Percentiles rank a stretch among this genome's conserved stretches.
Evolutionary conservation across 2,113 vertebrate genomes (phyloP).

Genomic region (Beaufortia kweichowensis): DNA sequence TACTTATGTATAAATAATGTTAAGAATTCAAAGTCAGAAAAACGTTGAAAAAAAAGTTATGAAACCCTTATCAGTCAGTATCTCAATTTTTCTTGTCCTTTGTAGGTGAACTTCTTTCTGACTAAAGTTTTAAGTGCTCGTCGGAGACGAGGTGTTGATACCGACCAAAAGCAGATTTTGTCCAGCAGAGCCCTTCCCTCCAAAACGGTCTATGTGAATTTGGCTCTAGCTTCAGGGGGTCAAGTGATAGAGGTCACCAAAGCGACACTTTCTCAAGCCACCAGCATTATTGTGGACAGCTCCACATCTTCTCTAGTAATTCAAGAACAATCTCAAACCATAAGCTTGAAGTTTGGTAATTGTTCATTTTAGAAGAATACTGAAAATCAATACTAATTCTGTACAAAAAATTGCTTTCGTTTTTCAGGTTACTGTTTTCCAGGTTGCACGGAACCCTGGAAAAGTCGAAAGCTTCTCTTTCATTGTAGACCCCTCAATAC

Average conservation of each 20-base stretch:
- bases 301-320: slow-evolving; percentile 61
- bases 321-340: not conserved
- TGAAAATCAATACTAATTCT: too few species aligned
- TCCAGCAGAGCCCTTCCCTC: slow-evolving; percentile 2
- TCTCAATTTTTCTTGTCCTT: not conserved
- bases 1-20: too few species aligned
- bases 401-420: slow-evolving; percentile 24
- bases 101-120: slow-evolving; percentile 71
- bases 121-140: slow-evolving; percentile 44
- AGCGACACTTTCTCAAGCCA: slow-evolving; percentile 55
- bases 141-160: slow-evolving; percentile 33
- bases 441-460: slow-evolving; percentile 59
- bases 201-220: slow-evolving; percentile 62
- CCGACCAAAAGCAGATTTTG: not conserved
- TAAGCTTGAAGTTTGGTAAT: too few species aligned
- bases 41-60: too few species aligned
- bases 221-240: slow-evolving; percentile 68
- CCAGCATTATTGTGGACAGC: slow-evolving; percentile 63
- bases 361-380: too few species aligned
- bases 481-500: slow-evolving; percentile 63
- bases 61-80: too few species aligned
- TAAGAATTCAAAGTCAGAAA: too few species aligned
- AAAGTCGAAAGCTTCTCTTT: slow-evolving; percentile 60
- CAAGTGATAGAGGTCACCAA: slow-evolving; percentile 66
- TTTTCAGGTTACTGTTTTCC: slow-evolving; percentile 69